Percentiles rank a stretch among this genome's conserved stretches.
Evolutionary conservation across 2,888 invertebrate genomes (phyloP).

Genomic region (Lysandra bellargus): DNA sequence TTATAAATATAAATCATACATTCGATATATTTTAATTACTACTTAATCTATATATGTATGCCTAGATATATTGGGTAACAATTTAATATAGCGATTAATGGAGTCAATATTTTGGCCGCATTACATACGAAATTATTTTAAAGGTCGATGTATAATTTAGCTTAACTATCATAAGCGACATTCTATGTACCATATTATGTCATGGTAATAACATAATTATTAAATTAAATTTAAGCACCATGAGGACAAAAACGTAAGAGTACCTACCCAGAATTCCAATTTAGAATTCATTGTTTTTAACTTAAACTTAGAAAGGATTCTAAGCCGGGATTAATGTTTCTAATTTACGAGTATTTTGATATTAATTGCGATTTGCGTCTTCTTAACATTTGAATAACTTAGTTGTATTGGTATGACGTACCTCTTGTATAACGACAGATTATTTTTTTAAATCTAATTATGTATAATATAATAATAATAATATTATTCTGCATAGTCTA

Average conservation of each 20-base stretch:
- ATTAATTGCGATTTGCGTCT: too few species aligned
- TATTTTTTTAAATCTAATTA: too few species aligned
- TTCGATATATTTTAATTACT: not conserved
- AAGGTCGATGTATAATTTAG: slow-evolving; percentile 25
- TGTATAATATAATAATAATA: too few species aligned
- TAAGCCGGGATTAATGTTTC: too few species aligned
- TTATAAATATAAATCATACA: not conserved
- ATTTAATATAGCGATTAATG: slow-evolving; percentile 6
- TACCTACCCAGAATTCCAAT: too few species aligned
- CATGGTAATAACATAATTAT: not conserved
- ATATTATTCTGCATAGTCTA: not conserved
- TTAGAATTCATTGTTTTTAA: too few species aligned
- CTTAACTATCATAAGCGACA: not conserved
- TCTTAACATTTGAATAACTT: too few species aligned
- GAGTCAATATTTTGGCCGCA: slow-evolving; percentile 10
- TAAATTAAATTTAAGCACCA: not conserved
- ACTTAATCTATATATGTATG: not conserved
- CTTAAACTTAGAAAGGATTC: too few species aligned
- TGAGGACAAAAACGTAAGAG: too few species aligned
- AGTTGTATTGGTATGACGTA: too few species aligned
- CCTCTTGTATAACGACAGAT: too few species aligned
- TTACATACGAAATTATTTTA: slow-evolving; percentile 25
- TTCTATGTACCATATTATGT: not conserved
- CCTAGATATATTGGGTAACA: not conserved
- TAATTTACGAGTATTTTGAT: too few species aligned